Evolutionary conservation across 2,113 vertebrate genomes (phyloP), one percentile per base, ranked within the genome.

Genomic region (Ariopsis seemanni): DNA sequence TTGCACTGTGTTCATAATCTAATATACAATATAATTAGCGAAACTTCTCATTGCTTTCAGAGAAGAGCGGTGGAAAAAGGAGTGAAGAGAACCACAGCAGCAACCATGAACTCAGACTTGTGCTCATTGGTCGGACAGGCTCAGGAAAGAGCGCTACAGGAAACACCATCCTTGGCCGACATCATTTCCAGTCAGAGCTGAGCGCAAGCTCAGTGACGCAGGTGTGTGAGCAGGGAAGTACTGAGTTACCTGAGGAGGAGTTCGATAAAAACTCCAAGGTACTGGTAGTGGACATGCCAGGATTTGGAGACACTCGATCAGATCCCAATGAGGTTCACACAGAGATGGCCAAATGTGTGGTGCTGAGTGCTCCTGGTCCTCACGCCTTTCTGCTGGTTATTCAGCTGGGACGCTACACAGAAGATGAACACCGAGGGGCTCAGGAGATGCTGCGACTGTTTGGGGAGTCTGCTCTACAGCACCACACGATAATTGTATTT

Each of bases 131-230:
- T 78, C 94, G 93, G 85, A 95, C 95, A 0, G 95, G 95, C 27
- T 91, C 94, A 22, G 95, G 95, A 80, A 96, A 96, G 86, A 95
- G 95, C 27, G 93, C 95, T 0, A 94, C 94, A 85, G 95, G 94
- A 75, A 96, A 96, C 93, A 96, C 94, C 88, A 95, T 96, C 88
- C 75, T 96, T 89, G 94, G 95, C 79, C 84, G 72, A 10, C 86
- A 5, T 74, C 86, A 92, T 60, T 96, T 96, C 86, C 89, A 90
- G 85, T 95, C 95, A 0, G 88, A 91, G 90, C 82, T 92, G 86
- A 93, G 94, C 1, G 91, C 91, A n/a, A 89, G 92, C 82, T 96
- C 95, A 0, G 93, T 96, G 88, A 96, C 95, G 0, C 88, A 86
- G 80, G 58, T 85, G 7, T 95, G 95, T 62, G 88, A 95, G 90